Evolutionary conservation across 2,113 vertebrate species (phyloP), one percentile per base, ranked within the genome.

Genomic region (Aleadryas rufinucha): DNA sequence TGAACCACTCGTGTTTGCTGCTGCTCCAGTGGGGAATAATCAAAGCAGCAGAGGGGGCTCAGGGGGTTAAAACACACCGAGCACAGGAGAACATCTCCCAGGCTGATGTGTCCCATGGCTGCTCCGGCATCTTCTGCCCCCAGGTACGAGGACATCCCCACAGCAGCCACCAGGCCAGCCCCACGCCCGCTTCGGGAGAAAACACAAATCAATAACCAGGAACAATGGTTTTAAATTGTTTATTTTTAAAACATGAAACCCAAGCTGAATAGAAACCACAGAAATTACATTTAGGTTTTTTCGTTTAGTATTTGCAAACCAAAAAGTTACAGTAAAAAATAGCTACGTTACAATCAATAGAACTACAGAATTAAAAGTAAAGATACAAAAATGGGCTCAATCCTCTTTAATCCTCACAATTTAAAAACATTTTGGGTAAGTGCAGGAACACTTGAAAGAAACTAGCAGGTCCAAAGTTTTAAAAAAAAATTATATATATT

Each of bases 181-280:
- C 13, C 44, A 35, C 0, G 0, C 8, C 33, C 27, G 4, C 39
- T 60, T 5, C 2, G 39, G 54, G 11, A 63, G 3, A 37, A 84
- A 79, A 70, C 20, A 87, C 47, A 39, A 65, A 30, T 65, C 26
- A 66, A 13, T 57, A 44, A 92, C 27, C 8, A 78, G 57, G 37
- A 76, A 16, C 3, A 39, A 49, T 69, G 87, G 61, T 97, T 98
- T 97, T 98, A 97, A 97, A 97, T 98, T 66, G 90, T 97, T 98
- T 98, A 98, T 99, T 99, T 98, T 99, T 97, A 99, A 99, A 99
- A 99, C 99, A 99, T 98, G 96, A 98, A 99, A 98, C 98, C 98
- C 98, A 99, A 99, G 98, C 98, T 98, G 98, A 99, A 98, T 98
- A 98, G 97, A 98, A 98, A 99, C 98, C 98, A 99, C 99, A 99